Evolutionary conservation across 2,888 invertebrate genomes (phyloP), one percentile per base, ranked within the genome.

Genomic region (Acleris cristana): DNA sequence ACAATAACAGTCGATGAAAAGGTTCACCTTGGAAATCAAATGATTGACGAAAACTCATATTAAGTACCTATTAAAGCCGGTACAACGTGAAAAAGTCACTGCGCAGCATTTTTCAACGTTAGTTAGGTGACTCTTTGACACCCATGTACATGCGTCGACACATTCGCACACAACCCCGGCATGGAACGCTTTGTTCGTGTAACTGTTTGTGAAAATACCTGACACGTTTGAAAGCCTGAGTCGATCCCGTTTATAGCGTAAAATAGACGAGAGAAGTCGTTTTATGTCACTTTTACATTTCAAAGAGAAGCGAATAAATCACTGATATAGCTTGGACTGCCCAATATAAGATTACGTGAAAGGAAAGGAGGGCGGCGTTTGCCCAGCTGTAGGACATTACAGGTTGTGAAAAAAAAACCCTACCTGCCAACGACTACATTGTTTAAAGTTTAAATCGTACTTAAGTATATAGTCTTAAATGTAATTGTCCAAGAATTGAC

Each of bases 91-190:
- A 34, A 34, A 5, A 34, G 4, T 12, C 19, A 55, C 40, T 21
- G 23, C 8, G 58, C 23, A 21, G 16, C 45, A 77, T 82, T 86
- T 79, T 74, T 80, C 84, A 83, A 80, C 78, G 79, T 81, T 81
- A 80, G 85, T 76, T 76, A 70, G 72, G 72, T 72, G 74, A 72
- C 77, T 79, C 86, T 88, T 88, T 87, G 88, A 85, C 83, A 83
- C 80, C 79, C 79, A 75, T 84, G 78, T 82, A 78, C 78, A 74
- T 80, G 82, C 79, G 83, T 80, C 72, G 77, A 72, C 76, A 74
- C 76, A 79, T 82, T 85, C 83, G 82, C 74, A 80, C 76, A 74
- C 81, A 83, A 77, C 74, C 74, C 73, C 71, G 75, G 74, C 79
- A 79, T 26, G 40, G 12, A 61, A 40, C 40, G 74, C 74, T 80